Conservation (phyloP, 2,113 vertebrate genomes). For the Casuarius casuarius region DNA sequence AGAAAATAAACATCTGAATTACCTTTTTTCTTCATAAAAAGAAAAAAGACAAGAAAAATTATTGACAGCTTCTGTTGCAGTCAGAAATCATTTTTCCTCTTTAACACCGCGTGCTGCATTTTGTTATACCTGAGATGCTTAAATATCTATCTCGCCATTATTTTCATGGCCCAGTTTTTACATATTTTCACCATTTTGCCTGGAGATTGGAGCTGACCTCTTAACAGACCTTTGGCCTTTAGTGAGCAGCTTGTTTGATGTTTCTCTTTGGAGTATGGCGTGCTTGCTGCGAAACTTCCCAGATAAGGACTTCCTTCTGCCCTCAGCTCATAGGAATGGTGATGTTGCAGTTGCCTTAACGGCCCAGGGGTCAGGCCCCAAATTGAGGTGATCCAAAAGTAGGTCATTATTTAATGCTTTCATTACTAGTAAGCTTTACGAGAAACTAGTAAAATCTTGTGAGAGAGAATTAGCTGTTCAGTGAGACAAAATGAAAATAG, state of each 20-base stretch:
- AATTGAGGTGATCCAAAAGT: not conserved
- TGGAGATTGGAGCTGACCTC: not conserved
- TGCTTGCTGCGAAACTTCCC: not conserved
- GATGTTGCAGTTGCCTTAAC: not conserved
- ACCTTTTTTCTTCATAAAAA: not conserved
- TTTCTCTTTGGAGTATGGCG: not conserved
- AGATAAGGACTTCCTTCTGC: not conserved
- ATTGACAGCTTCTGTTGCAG: not conserved
- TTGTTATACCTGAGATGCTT: not conserved
- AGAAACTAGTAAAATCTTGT: not conserved
- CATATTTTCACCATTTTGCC: not conserved
- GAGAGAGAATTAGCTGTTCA: slow-evolving; percentile 20
- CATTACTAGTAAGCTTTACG: not conserved
- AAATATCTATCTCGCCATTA: not conserved
- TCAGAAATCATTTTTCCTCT: not conserved
- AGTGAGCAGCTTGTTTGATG: not conserved
- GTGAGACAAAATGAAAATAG: slow-evolving; percentile 52
- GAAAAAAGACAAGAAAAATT: not conserved
- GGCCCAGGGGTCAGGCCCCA: not conserved
- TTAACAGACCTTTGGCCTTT: not conserved
- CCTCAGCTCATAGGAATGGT: not conserved
- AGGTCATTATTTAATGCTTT: slow-evolving; percentile 20
- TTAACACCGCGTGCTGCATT: not conserved
- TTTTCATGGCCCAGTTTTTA: not conserved
- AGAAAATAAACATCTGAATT: not conserved